A percentile compares a stretch with the other conserved stretches of the same genome.
phyloP scores from a whole-genome alignment of 2,888 invertebrate genomes.

The Pemphredon lugubris region DNA sequence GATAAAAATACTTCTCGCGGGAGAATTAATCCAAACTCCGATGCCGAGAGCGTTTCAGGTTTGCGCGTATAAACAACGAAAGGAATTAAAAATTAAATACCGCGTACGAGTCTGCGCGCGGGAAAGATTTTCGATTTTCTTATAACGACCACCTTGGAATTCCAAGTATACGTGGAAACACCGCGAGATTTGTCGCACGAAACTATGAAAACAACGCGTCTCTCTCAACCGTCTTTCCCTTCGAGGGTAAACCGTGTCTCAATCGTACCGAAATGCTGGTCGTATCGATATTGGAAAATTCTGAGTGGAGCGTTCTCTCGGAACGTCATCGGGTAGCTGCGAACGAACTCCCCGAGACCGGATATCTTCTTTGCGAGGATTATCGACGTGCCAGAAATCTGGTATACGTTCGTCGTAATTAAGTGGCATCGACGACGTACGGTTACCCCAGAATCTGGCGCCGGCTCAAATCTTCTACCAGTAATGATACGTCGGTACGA shows the following conservation, averaged over 20 bases:
- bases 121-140: slow-evolving; percentile 46
- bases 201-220: too few species aligned
- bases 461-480: not conserved
- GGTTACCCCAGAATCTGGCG: slow-evolving; percentile 12
- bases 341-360: slow-evolving; percentile 31
- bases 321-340: slow-evolving; percentile 47
- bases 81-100: slow-evolving; percentile 62
- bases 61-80: slow-evolving; percentile 44
- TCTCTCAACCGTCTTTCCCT: not conserved
- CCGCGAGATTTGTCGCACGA: too few species aligned
- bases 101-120: slow-evolving; percentile 24
- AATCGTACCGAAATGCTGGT: too few species aligned
- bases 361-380: slow-evolving; percentile 39
- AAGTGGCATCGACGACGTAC: slow-evolving; percentile 39
- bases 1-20: slow-evolving; percentile 56
- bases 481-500: too few species aligned
- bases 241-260: too few species aligned
- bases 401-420: slow-evolving; percentile 53
- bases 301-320: slow-evolving; percentile 44
- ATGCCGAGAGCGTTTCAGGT: slow-evolving; percentile 29
- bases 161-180: too few species aligned
- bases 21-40: slow-evolving; percentile 44
- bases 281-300: slow-evolving; percentile 54
- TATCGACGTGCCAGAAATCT: slow-evolving; percentile 53
- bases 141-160: not conserved